Conservation (phyloP, 2,797 vertebrate genomes). For the Lindbergichthys nudifrons region DNA sequence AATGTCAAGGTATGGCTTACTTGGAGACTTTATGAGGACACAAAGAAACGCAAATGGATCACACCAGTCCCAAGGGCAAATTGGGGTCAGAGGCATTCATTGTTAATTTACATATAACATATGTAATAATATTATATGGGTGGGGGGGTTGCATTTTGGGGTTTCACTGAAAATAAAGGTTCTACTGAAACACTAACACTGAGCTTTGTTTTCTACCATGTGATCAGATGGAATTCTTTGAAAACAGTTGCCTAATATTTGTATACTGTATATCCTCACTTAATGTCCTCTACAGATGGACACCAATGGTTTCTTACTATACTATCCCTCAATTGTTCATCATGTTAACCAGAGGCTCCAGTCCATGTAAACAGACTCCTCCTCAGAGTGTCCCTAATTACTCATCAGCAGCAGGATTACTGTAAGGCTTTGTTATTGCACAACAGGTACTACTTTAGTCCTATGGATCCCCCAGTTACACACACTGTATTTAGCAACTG, state of each 20-base stretch:
- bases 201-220: background rate
- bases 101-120: no score
- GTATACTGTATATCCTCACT: conserved; percentile 20
- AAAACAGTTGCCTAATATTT: conserved; percentile 7
- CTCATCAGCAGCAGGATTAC: conserved; percentile 36
- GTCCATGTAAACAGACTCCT: conserved; percentile 31
- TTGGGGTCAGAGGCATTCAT: no score
- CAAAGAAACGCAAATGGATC: background rate
- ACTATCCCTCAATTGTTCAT: conserved; percentile 32
- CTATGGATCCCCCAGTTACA: conserved; percentile 43
- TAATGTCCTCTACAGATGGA: conserved; percentile 25
- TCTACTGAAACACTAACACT: background rate
- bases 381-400: conserved; percentile 36
- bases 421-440: conserved; percentile 49
- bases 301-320: conserved; percentile 24
- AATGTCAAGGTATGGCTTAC: conserved; percentile 21
- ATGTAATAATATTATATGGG: no score
- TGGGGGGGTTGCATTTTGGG: background rate
- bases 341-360: conserved; percentile 16
- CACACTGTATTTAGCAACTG: conserved; percentile 47
- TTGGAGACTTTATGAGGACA: conserved; percentile 14
- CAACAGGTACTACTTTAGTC: conserved; percentile 52
- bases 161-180: conserved; percentile 3
- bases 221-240: conserved; percentile 9
- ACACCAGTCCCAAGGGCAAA: no score